phyloP scores from a whole-genome alignment of 2,888 invertebrate genomes.

The Thysanoteuthis rhombus region DNA sequence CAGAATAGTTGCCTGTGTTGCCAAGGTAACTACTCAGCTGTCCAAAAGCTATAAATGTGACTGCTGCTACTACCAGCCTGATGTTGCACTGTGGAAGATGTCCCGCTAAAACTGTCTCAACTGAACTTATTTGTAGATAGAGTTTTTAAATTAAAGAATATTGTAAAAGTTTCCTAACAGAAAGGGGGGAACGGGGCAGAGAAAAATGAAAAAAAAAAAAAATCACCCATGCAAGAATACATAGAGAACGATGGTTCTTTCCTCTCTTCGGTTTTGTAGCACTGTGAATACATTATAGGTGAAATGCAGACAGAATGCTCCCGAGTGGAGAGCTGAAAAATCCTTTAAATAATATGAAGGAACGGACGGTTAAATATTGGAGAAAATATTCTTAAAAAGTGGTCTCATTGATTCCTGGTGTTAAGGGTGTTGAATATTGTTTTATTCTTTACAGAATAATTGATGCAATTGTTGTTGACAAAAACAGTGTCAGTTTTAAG shows the following conservation, averaged over 20 bases:
- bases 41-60: not conserved
- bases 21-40: not conserved
- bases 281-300: too few species aligned
- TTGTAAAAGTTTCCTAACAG: not conserved
- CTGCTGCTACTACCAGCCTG: constrained; percentile 12
- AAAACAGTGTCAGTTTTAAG: too few species aligned
- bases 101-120: constrained; percentile 12
- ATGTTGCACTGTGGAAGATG: constrained; percentile 12
- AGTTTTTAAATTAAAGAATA: not conserved
- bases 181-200: not conserved
- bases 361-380: not conserved
- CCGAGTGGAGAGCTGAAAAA: not conserved
- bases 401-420: not conserved
- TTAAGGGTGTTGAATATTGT: not conserved
- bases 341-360: not conserved
- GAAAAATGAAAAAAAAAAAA: not conserved
- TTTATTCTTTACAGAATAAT: not conserved
- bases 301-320: not conserved
- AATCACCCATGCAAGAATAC: not conserved
- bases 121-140: not conserved
- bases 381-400: not conserved
- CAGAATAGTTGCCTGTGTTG: constrained; percentile 12
- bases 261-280: not conserved
- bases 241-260: not conserved
- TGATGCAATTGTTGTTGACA: too few species aligned